Conservation (phyloP, 2,888 invertebrate genomes). For the Drosophila sordidula region DNA sequence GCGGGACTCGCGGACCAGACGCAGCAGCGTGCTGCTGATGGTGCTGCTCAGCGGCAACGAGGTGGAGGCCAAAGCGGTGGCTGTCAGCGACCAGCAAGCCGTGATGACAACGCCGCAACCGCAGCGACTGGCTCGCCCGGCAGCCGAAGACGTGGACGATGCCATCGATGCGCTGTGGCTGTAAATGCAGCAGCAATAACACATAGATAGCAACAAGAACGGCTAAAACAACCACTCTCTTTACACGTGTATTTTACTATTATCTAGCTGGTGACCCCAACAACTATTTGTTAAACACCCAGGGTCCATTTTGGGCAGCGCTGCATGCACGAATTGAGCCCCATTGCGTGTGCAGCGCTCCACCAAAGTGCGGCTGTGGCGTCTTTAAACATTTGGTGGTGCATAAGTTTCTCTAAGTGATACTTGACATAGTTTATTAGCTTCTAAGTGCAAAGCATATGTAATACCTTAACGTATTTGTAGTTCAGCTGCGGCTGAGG, state of each 20-base stretch:
- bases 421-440: conserved; percentile 71
- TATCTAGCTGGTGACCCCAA: conserved; percentile 37
- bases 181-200: conserved; percentile 26
- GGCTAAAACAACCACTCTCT: neutral
- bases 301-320: conserved; percentile 52
- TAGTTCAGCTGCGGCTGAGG: conserved; percentile 11
- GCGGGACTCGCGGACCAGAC: conserved; percentile 25
- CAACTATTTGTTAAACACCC: conserved; percentile 35
- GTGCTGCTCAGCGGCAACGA: conserved; percentile 69
- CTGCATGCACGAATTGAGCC: conserved; percentile 53
- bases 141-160: conserved; percentile 63
- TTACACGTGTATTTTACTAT: conserved; percentile 12
- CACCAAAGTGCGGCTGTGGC: conserved; percentile 21
- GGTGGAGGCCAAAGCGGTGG: conserved; percentile 69
- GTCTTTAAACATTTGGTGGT: conserved; percentile 23
- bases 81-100: conserved; percentile 64
- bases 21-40: conserved; percentile 68
- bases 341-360: conserved; percentile 47
- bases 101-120: conserved; percentile 31
- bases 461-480: conserved; percentile 41
- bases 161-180: conserved; percentile 73
- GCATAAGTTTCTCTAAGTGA: conserved; percentile 65
- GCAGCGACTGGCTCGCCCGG: conserved; percentile 40
- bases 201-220: neutral
- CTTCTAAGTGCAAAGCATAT: conserved; percentile 61